Base-by-base conservation (phyloP, 2,797 vertebrate genomes). In the Molossus alvarezi region DNA sequence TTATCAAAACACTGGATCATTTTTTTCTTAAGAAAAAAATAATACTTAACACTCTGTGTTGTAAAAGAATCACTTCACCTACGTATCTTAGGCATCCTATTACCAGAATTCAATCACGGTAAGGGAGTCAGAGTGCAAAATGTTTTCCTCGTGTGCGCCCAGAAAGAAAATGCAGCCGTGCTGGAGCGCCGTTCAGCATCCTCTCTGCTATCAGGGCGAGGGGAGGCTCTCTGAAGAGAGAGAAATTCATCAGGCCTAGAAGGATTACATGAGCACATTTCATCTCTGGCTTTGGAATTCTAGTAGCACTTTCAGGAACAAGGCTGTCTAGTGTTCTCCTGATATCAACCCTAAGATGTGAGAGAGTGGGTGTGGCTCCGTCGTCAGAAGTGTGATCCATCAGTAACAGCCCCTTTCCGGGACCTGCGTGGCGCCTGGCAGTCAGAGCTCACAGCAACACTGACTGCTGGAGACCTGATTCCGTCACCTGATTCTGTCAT, bases 271-370 rank as follows among this genome's bases (percentile, higher is more conserved):
- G 58, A 92, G 37, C 27, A 58, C 64, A n/a, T 72, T 71, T 90
- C 60, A 15, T 85, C 53, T 58, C 80, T 71, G 55, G 27, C 27
- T 73, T 67, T 91, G 37, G 75, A 89, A 71, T 81, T 75, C 10
- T 14, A 62, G 29, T 51, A 73, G 85, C 45, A n/a, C 20, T 69
- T 94, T 82, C 73, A 71, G 45, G 53, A 92, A 53, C 25, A 86
- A 76, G 48, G 71, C 89, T 57, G 37, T 58, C 80, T 76, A 51
- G 65, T 58, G 25, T 33, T 82, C 37, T 94, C 37, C 91, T 72
- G 17, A 45, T 41, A 51, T 14, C 76, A 57, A 86, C 75, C 77
- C 69, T 51, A 72, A 29, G n/a, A 33, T 77, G 62, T 92, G 48
- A 82, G 37, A n/a, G 45, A 11, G 67, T 60, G 29, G 60, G 58